Evolutionary conservation across 2,888 invertebrate species (phyloP), one percentile per base, ranked within the genome.

Genomic region (Selenia dentaria): DNA sequence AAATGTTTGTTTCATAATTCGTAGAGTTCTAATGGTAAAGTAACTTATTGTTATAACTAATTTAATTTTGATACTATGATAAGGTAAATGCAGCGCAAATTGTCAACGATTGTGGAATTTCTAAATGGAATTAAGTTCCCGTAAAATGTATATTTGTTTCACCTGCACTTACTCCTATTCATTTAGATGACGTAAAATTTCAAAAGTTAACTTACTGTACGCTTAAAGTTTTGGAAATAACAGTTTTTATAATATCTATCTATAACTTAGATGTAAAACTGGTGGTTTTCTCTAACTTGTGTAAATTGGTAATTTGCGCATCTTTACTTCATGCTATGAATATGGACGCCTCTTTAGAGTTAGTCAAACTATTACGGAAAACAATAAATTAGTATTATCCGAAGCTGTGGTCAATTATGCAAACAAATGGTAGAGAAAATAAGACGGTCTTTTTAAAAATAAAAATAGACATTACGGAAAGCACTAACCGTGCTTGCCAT

Each of bases 111-210:
- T 44, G 59, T 66, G 64, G 62, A 74, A 66, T 68, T 73, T 77
- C 86, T 86, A 86, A 85, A 84, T 89, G 88, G 88, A 89, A 88
- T 89, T 86, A 86, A 86, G 87, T 87, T 83, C 87, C 87, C 88
- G 70, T 77, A 81, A 85, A 81, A 80, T 69, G 66, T 59, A 59
- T 47, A 51, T 57, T 55, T 57, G 67, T 18, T 18, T 5, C n/a
- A 18, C 6, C 1, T 5, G 10, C 57, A 54, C 53, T 60, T 63
- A 57, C 61, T 64, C 10, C 67, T 62, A 72, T 74, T 82, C 62
- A 74, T 81, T 80, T 76, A 79, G 73, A 67, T 74, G 67, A 72
- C 77, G 70, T 80, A 74, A 78, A 75, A 68, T 69, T 72, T 76
- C 70, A 74, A 68, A 70, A 62, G 64, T 78, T 64, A 39, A 70